Base-by-base conservation (phyloP, 2,113 vertebrate species). In the Clinocottus analis region DNA sequence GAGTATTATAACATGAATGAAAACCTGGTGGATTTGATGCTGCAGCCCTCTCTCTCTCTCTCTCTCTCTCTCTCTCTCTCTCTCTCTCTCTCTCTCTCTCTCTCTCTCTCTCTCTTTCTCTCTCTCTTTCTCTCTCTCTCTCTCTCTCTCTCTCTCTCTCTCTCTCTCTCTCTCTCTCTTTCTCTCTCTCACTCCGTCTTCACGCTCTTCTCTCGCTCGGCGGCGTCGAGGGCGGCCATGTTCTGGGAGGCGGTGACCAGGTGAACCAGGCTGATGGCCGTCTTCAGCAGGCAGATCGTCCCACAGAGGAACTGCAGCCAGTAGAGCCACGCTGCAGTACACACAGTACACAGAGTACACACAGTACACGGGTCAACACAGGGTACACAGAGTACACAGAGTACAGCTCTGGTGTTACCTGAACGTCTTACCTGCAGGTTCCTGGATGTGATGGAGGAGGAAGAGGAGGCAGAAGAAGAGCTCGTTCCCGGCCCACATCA, bases 381-480 rank as follows among this genome's bases (percentile, higher is more conserved):
- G 0, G 12, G 45, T 21, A 47, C 45, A 47, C 17, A 47, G 29
- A 31, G 29, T 31, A 31, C 29, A n/a, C n/a, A n/a, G n/a, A n/a
- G n/a, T n/a, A n/a, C n/a, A n/a, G n/a, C n/a, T n/a, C n/a, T n/a
- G n/a, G n/a, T 1, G 8, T 7, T 39, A 11, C 7, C 33, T 3
- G 49, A n/a, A 11, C 9, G 1, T 13, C 53, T 91, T 83, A 97
- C 97, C 95, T 29, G 90, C 87, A 2, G 96, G 96, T 37, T 97
- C 94, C 72, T 96, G 85, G 3, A 95, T 82, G 90, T 96, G 94
- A 71, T 94, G 56, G 27, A 97, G 87, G 6, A 97, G 13, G 86
- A 97, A 98, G 51, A 98, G 95, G 62, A 96, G 94, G 72, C 95
- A 96, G 93, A 95, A 97, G 93, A 98, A 98, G 25, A 97, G 93